Percentiles rank a stretch among this genome's conserved stretches.
Conservation (phyloP, 2,888 invertebrate genomes). For the Epirrita christyi region DNA sequence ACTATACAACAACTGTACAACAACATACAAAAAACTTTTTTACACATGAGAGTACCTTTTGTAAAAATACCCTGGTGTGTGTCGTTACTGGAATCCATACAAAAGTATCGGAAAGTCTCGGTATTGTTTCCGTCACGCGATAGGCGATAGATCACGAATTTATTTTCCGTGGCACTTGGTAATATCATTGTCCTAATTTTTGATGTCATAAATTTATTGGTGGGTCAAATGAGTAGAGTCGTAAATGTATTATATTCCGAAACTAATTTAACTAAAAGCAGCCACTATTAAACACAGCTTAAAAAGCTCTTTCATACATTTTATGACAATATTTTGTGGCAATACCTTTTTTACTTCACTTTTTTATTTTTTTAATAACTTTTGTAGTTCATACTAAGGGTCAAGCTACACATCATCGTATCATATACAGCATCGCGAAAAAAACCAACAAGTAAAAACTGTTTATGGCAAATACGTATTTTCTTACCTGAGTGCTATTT, state of each 20-base stretch:
- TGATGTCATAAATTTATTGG: slow-evolving; percentile 25
- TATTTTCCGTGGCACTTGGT: slow-evolving; percentile 30
- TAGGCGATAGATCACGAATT: slow-evolving; percentile 24
- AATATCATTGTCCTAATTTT: slow-evolving; percentile 34
- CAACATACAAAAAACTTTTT: slow-evolving; percentile 23
- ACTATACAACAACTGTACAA: slow-evolving; percentile 12
- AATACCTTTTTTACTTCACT: too few relatives aligned
- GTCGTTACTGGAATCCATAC: slow-evolving; percentile 15
- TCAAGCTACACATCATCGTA: too few relatives aligned
- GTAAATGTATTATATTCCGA: slow-evolving; percentile 4
- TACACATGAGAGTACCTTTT: slow-evolving; percentile 23
- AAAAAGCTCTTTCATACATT: background rate
- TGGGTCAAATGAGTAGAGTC: slow-evolving; percentile 15
- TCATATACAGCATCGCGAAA: too few relatives aligned
- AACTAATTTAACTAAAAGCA: slow-evolving; percentile 22
- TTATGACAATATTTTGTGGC: too few relatives aligned
- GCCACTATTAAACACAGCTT: background rate
- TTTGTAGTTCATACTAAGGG: too few relatives aligned
- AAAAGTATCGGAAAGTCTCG: slow-evolving; percentile 7
- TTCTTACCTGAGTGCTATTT: too few relatives aligned
- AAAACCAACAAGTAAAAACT: too few relatives aligned
- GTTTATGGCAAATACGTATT: too few relatives aligned
- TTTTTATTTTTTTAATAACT: too few relatives aligned
- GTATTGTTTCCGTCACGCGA: slow-evolving; percentile 32
- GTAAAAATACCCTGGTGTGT: slow-evolving; percentile 1